Base-by-base conservation (phyloP, 2,113 vertebrate genomes). In the Oryzias celebensis region DNA sequence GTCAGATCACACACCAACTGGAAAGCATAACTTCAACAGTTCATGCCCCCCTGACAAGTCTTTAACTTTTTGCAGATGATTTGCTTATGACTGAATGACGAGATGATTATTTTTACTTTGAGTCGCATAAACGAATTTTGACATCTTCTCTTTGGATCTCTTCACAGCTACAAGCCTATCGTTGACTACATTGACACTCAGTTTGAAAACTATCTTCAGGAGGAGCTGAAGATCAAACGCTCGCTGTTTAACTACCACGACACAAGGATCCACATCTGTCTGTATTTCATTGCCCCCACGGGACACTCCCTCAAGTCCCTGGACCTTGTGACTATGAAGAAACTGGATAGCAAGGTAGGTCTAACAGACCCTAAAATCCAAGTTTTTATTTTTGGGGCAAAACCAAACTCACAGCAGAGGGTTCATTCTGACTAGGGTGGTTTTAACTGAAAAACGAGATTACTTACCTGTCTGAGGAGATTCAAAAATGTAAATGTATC, bases 171-270 rank as follows among this genome's bases (percentile, higher is more conserved):
- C 92, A 99, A 96, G 89, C 96, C 97, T 10, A 96, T 99, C 0
- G 96, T 99, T 13, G 95, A 99, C 85, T 99, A 99, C 91, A 99
- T 99, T 80, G 96, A 99, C 51, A 95, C 95, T 54, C 96, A 99
- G 92, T 99, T 99, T 89, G 97, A 99, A 88, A 98, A 93, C 75
- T 99, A 98, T 81, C 91, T 99, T 16, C 97, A 99, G 90, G 97
- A 99, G 26, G 97, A 99, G 84, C 87, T 99, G 87, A 99, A 99
- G 76, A 99, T 99, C 83, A 96, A 96, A n/a, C 94, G 97, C 1
- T 98, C 96, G 0, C 94, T 99, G n/a, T 97, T 96, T 46, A 94
- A 99, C 91, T 98, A 95, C 79, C 97, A 99, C 0, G 97, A 99
- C 92, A 95, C 96, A 0, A 91, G 96, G 85, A 94, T 99, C 72